Base-by-base conservation (phyloP, 2,113 vertebrate species). In the Leptocoma aspasia region DNA sequence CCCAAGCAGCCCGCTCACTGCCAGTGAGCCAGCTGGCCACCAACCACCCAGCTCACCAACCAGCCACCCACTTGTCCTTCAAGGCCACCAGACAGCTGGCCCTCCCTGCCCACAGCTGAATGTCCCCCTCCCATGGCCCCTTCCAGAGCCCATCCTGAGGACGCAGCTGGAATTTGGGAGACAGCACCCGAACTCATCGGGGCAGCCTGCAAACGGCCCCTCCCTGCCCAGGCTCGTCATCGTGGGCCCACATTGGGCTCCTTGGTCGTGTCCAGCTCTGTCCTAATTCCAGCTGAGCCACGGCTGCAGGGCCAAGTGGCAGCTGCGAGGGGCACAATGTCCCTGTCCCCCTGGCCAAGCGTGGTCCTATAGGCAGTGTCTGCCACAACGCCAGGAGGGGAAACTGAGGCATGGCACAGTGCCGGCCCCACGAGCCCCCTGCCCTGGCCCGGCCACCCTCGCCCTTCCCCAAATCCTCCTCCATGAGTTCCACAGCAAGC, bases 181-280 rank as follows among this genome's bases (percentile, higher is more conserved):
- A 22, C 28, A 61, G 69, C 45, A 70, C 19, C 54, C 42, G 19
- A 35, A 66, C 6, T 19, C 57, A 6, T 6, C 0, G 5, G n/a
- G 47, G 11, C 18, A 41, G 28, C 7, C 22, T 35, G 14, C 39
- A 12, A 57, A 39, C 0, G 0, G 33, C 79, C 9, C 6, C 30
- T 84, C 44, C 63, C 10, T 44, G 14, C 42, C 27, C 47, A 9
- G 13, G 17, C 56, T 64, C 3, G 0, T 41, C 83, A 21, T 21
- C 1, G 0, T 31, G 41, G 41, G 26, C 45, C 0, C 0, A 10
- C 37, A 22, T 10, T 0, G 2, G 31, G 71, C 12, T 70, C 5
- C 0, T 33, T 54, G 18, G 6, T 42, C 56, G 39, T 21, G 70
- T 14, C 27, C 1, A 3, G 17, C 54, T 60, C 65, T 1, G 11